A percentile compares a stretch with the other conserved stretches of the same genome.
Evolutionary conservation across 2,797 vertebrate genomes (phyloP).

Genomic region (Alosa sapidissima): DNA sequence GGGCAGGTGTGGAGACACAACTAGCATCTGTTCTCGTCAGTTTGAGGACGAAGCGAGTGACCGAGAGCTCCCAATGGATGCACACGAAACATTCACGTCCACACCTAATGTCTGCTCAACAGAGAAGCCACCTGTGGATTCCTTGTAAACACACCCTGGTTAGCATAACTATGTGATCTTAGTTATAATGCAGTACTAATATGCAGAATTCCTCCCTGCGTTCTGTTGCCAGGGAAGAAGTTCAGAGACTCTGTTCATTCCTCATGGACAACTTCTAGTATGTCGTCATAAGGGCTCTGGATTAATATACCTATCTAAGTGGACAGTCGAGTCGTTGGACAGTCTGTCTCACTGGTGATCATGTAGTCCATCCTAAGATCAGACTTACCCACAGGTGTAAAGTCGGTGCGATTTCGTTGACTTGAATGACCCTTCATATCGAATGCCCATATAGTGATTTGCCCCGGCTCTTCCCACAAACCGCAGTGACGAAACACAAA

Average conservation of each 20-base stretch:
- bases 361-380: background rate
- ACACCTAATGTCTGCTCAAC: background rate
- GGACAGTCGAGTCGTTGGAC: background rate
- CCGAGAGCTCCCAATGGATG: background rate
- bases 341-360: background rate
- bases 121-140: background rate
- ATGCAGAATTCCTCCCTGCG: background rate
- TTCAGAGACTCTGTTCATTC: background rate
- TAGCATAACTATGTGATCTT: background rate
- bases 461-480: background rate
- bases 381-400: background rate
- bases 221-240: background rate
- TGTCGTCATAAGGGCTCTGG: background rate
- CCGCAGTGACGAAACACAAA: background rate
- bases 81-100: background rate
- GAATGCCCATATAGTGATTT: background rate
- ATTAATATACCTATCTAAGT: background rate
- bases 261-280: background rate
- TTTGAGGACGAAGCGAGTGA: background rate
- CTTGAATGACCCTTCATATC: background rate
- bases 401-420: background rate
- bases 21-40: background rate
- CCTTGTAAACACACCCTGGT: background rate
- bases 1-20: background rate
- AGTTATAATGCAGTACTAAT: background rate